A percentile compares a stretch with the other conserved stretches of the same genome.
Evolutionary conservation across 2,797 vertebrate genomes (phyloP).

Genomic region (Sebastes nivosus): DNA sequence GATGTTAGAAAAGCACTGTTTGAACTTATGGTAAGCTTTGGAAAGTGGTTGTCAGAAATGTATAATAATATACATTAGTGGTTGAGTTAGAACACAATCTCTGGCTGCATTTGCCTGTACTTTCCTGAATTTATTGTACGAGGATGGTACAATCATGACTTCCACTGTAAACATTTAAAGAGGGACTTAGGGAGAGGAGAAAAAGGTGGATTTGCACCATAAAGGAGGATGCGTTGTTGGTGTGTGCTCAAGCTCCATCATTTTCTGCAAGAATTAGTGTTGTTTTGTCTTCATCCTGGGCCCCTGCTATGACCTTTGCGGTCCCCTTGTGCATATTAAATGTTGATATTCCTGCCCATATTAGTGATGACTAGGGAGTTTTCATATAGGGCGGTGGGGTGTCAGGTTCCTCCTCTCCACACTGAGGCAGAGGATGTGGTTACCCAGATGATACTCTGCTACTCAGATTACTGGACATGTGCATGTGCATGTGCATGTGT

Average conservation of each 20-base stretch:
- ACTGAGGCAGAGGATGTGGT: slow-evolving; percentile 70
- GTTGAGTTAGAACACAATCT: background rate
- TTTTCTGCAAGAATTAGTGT: slow-evolving; percentile 17
- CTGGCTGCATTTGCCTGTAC: background rate
- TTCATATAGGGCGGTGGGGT: slow-evolving; percentile 51
- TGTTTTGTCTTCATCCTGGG: slow-evolving; percentile 7
- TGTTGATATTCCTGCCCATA: slow-evolving; percentile 71
- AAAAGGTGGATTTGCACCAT: background rate
- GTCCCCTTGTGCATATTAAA: slow-evolving; percentile 71
- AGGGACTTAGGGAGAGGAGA: background rate
- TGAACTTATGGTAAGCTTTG: background rate
- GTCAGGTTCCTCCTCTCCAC: slow-evolving; percentile 58
- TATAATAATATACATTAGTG: background rate
- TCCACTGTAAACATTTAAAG: background rate
- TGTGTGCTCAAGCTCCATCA: background rate
- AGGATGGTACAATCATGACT: no score
- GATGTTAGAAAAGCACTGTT: background rate
- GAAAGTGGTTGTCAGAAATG: background rate
- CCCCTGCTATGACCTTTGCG: slow-evolving; percentile 56
- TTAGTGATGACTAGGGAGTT: slow-evolving; percentile 73
- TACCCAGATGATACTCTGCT: slow-evolving; percentile 55
- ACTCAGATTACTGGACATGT: slow-evolving; percentile 58
- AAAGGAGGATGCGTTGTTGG: background rate
- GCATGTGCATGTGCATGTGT: slow-evolving; percentile 30
- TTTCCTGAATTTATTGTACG: background rate